Evolutionary conservation across 2,113 vertebrate genomes (phyloP).

Genomic region (Otis tarda): DNA sequence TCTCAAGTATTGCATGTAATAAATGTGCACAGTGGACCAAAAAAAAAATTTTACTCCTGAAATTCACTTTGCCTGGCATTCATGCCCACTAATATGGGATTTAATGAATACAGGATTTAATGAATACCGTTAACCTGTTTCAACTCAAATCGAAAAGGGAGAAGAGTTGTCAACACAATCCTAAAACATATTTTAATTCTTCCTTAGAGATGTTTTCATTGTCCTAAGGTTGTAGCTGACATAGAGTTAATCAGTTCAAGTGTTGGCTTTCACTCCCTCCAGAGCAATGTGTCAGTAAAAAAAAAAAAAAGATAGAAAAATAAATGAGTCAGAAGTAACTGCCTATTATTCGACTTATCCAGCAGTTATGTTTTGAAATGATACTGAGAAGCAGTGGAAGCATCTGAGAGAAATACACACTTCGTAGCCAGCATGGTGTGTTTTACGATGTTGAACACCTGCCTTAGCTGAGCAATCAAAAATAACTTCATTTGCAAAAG

Average conservation of each 20-base stretch:
- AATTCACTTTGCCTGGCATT: not conserved
- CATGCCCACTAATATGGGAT: not conserved
- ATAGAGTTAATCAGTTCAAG: not conserved
- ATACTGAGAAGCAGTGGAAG: constrained; percentile 7
- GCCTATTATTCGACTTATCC: not conserved
- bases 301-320: not conserved
- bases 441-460: constrained; percentile 23
- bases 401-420: not conserved
- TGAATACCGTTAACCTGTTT: not conserved
- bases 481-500: constrained; percentile 53
- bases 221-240: not conserved
- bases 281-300: not conserved
- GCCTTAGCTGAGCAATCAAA: not conserved
- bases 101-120: not conserved
- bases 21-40: not conserved
- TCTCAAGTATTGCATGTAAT: not conserved
- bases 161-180: not conserved
- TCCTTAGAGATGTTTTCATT: not conserved
- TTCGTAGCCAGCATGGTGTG: not conserved
- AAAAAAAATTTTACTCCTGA: not conserved
- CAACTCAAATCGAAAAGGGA: not conserved
- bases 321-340: not conserved
- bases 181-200: not conserved
- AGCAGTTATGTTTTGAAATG: constrained; percentile 22
- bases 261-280: not conserved